phyloP scores from a whole-genome alignment of 2,113 vertebrate species.

The Gopherus flavomarginatus region DNA sequence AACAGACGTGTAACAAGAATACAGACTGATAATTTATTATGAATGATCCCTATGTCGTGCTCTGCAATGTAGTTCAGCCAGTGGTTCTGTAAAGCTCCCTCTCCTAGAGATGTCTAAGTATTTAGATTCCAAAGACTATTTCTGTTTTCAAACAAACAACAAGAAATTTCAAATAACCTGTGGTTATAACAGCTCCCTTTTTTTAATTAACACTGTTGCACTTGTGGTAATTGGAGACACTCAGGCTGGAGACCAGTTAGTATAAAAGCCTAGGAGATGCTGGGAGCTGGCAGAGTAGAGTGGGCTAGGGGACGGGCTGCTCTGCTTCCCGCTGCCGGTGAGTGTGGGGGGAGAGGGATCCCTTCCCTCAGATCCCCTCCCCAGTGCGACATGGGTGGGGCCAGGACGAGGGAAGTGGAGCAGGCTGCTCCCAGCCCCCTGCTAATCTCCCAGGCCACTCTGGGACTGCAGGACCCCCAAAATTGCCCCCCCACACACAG shows the following conservation, averaged over 20 bases:
- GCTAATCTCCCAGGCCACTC: too few relatives aligned
- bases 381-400: too few relatives aligned
- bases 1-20: neutral
- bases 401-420: too few relatives aligned
- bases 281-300: too few relatives aligned
- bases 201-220: neutral
- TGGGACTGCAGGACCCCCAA: too few relatives aligned
- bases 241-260: neutral
- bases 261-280: neutral
- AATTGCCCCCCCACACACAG: too few relatives aligned
- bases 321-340: too few relatives aligned
- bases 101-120: neutral
- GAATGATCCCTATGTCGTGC: neutral
- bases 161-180: neutral
- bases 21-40: neutral
- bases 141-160: neutral
- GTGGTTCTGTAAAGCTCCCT: rapidly evolving
- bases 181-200: rapidly evolving
- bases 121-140: neutral
- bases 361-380: too few relatives aligned
- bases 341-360: too few relatives aligned
- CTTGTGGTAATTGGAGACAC: neutral
- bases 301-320: too few relatives aligned
- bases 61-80: neutral
- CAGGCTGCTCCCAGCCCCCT: too few relatives aligned